Percentiles rank a stretch among this genome's conserved stretches.
Evolutionary conservation across 2,113 vertebrate genomes (phyloP).

Genomic region (Antigone vipio): DNA sequence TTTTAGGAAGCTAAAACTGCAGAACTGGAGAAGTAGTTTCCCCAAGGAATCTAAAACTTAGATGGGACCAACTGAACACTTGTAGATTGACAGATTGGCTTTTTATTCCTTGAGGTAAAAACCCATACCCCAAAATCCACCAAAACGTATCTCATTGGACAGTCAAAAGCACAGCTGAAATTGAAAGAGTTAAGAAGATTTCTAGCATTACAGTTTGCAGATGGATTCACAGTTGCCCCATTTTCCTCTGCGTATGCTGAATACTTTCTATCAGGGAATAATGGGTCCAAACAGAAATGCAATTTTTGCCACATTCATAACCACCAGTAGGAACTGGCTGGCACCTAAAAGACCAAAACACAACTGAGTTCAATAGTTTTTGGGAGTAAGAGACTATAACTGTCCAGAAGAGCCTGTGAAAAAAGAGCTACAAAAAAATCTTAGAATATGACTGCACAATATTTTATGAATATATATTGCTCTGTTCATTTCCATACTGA

Average conservation of each 20-base stretch:
- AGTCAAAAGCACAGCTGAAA: neutral
- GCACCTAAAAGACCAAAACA: neutral
- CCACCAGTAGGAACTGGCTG: neutral
- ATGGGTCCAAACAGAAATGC: rapidly evolving
- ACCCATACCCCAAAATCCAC: neutral
- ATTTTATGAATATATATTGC: neutral
- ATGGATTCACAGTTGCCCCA: neutral
- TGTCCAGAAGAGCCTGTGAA: neutral
- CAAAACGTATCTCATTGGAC: neutral
- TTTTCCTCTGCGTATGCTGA: rapidly evolving
- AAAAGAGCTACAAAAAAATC: neutral
- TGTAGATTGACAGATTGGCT: neutral
- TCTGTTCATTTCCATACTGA: neutral
- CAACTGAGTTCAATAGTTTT: neutral
- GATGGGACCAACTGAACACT: neutral
- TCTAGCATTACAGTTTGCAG: neutral
- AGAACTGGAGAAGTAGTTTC: neutral
- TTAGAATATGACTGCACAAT: neutral
- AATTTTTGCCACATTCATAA: neutral
- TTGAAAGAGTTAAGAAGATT: neutral
- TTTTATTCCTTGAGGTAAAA: neutral
- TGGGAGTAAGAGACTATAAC: neutral
- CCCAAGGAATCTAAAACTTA: neutral
- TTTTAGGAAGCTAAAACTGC: neutral
- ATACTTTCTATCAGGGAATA: neutral